Percentiles rank a stretch among this genome's conserved stretches.
Conservation (phyloP, 2,113 vertebrate species). For the Perccottus glenii region DNA sequence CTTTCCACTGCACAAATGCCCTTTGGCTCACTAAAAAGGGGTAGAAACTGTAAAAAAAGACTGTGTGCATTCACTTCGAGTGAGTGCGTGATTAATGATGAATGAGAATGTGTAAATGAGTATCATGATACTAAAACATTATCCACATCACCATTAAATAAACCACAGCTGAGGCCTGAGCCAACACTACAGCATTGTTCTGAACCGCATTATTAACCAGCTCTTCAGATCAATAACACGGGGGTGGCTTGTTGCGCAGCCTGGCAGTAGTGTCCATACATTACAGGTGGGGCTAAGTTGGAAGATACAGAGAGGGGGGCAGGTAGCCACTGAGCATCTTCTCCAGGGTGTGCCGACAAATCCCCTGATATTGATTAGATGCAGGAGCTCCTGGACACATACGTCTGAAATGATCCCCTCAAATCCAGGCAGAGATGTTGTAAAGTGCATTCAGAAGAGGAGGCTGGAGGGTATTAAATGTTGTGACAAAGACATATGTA, state of each 20-base stretch:
- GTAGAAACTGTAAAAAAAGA: no score
- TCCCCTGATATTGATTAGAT: constrained; percentile 66
- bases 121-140: constrained; percentile 2
- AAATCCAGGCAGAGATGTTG: constrained; percentile 34
- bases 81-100: not conserved
- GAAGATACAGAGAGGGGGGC: constrained; percentile 25
- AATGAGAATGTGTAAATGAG: not conserved
- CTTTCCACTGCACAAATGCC: no score
- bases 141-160: not conserved
- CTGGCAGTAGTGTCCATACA: constrained; percentile 5
- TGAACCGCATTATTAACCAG: constrained; percentile 30
- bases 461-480: constrained; percentile 38
- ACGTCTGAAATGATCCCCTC: constrained; percentile 49
- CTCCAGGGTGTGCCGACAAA: constrained; percentile 61
- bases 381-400: constrained; percentile 58
- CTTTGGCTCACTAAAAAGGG: no score
- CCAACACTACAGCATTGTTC: constrained; percentile 21
- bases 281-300: constrained; percentile 46
- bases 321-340: constrained; percentile 9
- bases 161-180: not conserved
- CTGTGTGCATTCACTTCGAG: not conserved
- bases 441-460: constrained; percentile 29
- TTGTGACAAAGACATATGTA: constrained; percentile 61
- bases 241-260: constrained; percentile 22
- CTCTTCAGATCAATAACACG: constrained; percentile 39